phyloP scores from a whole-genome alignment of 2,113 vertebrate species.

The Cranoglanis bouderius region DNA sequence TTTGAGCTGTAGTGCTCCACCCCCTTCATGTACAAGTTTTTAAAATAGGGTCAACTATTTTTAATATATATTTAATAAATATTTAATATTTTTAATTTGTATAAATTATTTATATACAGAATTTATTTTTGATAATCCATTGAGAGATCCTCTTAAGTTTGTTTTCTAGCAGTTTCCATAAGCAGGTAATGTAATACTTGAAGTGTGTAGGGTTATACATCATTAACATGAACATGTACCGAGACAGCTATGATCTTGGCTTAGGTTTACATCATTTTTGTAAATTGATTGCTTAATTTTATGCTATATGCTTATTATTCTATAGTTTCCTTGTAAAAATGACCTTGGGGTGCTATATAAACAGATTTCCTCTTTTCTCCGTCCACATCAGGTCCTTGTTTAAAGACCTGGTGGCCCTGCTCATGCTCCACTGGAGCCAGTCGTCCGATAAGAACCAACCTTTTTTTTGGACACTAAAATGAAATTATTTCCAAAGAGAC shows the following conservation, averaged over 20 bases:
- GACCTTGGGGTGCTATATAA: slow-evolving; percentile 36
- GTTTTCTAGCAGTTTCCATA: background rate
- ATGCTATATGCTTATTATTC: background rate
- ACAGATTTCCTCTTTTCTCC: slow-evolving; percentile 20
- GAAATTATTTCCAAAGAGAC: slow-evolving; percentile 51
- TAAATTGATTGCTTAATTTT: background rate
- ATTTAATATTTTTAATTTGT: too few species aligned
- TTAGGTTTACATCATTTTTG: background rate
- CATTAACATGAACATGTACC: background rate
- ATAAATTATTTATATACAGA: background rate
- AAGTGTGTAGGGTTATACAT: background rate
- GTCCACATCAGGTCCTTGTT: slow-evolving; percentile 30
- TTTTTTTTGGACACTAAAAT: slow-evolving; percentile 50
- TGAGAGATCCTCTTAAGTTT: background rate
- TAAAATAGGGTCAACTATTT: background rate
- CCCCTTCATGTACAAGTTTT: background rate
- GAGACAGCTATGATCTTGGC: background rate
- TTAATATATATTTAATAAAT: too few species aligned
- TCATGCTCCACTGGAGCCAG: slow-evolving; percentile 30
- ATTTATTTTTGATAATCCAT: background rate
- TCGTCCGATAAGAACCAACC: slow-evolving; percentile 47
- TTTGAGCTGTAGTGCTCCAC: background rate
- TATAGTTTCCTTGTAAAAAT: slow-evolving; percentile 15
- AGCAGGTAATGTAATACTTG: background rate
- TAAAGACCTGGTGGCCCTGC: slow-evolving; percentile 20